Evolutionary conservation across 2,888 invertebrate genomes (phyloP).

Genomic region (Poecilus cupreus): DNA sequence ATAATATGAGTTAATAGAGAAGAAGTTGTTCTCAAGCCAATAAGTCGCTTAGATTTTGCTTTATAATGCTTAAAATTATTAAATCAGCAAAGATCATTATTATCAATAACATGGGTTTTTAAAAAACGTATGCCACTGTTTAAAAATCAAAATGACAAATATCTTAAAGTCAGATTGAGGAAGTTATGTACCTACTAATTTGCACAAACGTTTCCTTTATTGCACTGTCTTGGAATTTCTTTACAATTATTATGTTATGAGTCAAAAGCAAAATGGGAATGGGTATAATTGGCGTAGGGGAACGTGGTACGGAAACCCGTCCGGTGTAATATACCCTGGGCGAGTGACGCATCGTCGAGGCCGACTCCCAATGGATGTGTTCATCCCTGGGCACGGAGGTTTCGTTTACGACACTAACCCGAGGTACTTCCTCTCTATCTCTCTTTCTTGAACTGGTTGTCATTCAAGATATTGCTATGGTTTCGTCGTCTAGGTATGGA

Average conservation of each 20-base stretch:
- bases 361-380: conserved; percentile 34
- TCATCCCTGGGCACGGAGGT: conserved; percentile 54
- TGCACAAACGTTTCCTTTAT: too few relatives aligned
- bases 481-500: conserved; percentile 66
- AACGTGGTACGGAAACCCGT: conserved; percentile 1
- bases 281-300: conserved; percentile 13
- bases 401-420: conserved; percentile 58
- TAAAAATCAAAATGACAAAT: too few relatives aligned
- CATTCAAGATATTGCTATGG: not conserved
- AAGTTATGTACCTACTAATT: too few relatives aligned
- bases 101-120: too few relatives aligned
- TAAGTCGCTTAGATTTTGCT: too few relatives aligned
- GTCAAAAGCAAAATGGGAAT: not conserved
- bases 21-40: too few relatives aligned
- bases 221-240: too few relatives aligned
- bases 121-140: too few relatives aligned
- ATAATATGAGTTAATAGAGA: too few relatives aligned
- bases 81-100: too few relatives aligned
- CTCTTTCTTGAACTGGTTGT: not conserved
- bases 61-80: too few relatives aligned
- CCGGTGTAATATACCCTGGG: not conserved
- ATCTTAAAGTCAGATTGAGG: too few relatives aligned
- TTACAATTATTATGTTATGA: not conserved
- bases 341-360: conserved; percentile 9
- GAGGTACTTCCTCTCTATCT: conserved; percentile 45